phyloP scores from a whole-genome alignment of 2,888 invertebrate genomes.

The Cephus pulcher region DNA sequence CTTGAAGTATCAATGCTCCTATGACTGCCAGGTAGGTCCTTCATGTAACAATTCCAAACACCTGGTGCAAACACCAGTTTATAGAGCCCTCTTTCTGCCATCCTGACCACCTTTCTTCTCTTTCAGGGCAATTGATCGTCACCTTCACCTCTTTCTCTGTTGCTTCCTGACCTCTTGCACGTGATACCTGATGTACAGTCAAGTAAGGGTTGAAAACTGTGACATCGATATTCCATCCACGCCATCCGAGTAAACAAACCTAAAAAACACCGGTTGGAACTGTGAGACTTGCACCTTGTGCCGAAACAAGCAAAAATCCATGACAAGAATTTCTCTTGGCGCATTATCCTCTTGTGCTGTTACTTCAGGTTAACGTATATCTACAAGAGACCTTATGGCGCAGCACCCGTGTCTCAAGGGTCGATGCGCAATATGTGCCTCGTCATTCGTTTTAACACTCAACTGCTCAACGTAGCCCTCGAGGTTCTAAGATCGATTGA shows the following conservation, averaged over 20 bases:
- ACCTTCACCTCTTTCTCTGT: not conserved
- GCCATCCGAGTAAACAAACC: not conserved
- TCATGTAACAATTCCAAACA: not conserved
- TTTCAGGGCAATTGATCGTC: not conserved
- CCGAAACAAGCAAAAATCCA: not conserved
- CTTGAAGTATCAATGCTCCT: not conserved
- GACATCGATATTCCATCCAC: not conserved
- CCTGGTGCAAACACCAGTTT: not conserved
- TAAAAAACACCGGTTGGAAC: not conserved
- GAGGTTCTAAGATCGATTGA: not conserved
- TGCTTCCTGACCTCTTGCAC: not conserved
- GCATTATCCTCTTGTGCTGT: not conserved
- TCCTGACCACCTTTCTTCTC: not conserved
- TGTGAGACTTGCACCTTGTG: not conserved
- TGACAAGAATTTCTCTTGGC: not conserved
- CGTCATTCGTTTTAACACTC: slow-evolving; percentile 11
- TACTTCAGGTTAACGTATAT: not conserved
- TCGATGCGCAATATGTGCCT: slow-evolving; percentile 14
- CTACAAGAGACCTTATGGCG: not conserved
- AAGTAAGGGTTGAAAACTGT: not conserved
- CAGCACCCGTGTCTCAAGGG: not conserved
- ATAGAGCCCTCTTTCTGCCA: not conserved
- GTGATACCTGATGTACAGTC: not conserved
- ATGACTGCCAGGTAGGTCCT: not conserved
- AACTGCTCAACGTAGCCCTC: slow-evolving; percentile 2